Percentiles rank a stretch among this genome's conserved stretches.
Evolutionary conservation across 1,140 invertebrate species (phyloP).

Genomic region (Hypsibius dujardini): DNA sequence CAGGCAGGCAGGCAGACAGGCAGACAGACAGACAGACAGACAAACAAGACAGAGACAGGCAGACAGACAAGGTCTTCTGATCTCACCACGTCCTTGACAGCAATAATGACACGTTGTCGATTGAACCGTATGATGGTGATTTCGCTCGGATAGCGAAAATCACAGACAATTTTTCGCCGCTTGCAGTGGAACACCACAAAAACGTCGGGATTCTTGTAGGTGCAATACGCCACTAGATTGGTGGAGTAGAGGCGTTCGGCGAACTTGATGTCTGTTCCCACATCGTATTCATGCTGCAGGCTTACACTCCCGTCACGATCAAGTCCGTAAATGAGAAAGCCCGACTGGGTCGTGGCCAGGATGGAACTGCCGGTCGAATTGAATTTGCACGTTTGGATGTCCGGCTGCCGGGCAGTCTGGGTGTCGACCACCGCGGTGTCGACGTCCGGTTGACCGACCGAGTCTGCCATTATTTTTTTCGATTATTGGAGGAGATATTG

Average conservation of each 20-base stretch:
- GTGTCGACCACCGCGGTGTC: neutral
- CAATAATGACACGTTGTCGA: slow-evolving; percentile 9
- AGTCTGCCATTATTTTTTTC: too few species aligned
- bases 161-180: slow-evolving; percentile 7
- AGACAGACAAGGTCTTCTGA: neutral
- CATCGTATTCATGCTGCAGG: slow-evolving; percentile 13
- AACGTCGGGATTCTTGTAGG: neutral
- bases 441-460: neutral
- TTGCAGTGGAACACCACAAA: slow-evolving; percentile 16
- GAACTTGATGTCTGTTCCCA: neutral
- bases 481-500: too few species aligned
- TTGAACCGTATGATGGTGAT: neutral
- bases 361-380: neutral
- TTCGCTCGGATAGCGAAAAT: slow-evolving; percentile 4
- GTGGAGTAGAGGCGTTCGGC: slow-evolving; percentile 12
- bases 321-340: neutral
- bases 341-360: neutral
- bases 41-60: neutral
- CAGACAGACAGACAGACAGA: neutral
- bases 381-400: neutral
- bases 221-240: neutral
- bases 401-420: neutral
- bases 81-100: slow-evolving; percentile 3
- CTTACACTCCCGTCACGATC: neutral
- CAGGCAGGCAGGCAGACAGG: neutral